Base-by-base conservation (phyloP, 2,888 invertebrate genomes). In the Zaprionus obscuricornis region DNA sequence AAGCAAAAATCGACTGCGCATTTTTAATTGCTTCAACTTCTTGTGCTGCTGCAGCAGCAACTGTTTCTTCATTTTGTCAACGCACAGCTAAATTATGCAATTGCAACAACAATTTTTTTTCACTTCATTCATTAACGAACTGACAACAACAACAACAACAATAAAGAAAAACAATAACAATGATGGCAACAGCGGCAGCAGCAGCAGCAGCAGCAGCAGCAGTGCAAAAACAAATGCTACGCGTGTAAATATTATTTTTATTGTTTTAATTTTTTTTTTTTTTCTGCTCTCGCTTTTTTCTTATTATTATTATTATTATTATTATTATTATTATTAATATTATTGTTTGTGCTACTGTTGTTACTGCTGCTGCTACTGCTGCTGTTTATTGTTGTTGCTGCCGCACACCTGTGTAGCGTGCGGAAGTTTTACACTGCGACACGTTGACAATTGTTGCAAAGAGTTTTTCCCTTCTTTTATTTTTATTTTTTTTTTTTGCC, bases 241-340 rank as follows among this genome's bases (percentile, higher is more conserved):
- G 26, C 42, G 59, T 37, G 51, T 64, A 81, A 77, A 79, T 72
- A 72, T 69, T 64, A 67, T 76, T 51, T 56, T 63, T 69, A 64
- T 58, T 60, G 37, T 67, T 70, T 64, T 81, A 42, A 36, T 57
- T 54, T 43, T 56, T 54, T 6, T 51, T 59, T 22, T 59, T 54
- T 45, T 17, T 14, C 11, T 33, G n/a, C 36, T 31, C 8, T 10
- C 20, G 24, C 33, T 37, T 36, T 51, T 10, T 31, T 39, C 46
- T 64, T 62, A 29, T 45, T 56, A 37, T 37, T 20, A 16, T 60
- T 52, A 7, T 22, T 36, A 37, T 14, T 17, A 13, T 29, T 43
- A 51, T 29, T 49, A 22, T 45, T 54, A 37, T 43, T 49, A n/a
- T 36, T 29, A 16, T 49, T 40, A 27, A 51, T 46, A 16, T 45